These are phyloP conservation scores for Diplolepis rosae DNA, from an alignment of 2,888 invertebrate species.

Conservation along the genomic window DNA sequence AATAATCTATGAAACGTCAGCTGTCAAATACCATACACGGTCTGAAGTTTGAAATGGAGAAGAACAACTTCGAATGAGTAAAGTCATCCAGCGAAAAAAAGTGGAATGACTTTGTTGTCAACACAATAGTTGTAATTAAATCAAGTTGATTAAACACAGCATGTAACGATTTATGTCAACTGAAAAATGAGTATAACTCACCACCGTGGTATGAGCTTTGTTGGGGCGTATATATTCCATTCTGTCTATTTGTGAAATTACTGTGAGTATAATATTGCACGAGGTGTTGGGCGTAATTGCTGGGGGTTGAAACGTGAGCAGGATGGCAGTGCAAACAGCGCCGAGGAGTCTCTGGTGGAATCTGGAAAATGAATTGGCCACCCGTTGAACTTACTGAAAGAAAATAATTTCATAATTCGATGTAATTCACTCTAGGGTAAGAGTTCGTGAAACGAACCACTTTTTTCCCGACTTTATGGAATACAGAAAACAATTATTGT, in stretches of 20 bases:
- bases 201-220: conserved; percentile 69
- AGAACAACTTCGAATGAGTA: too few species aligned
- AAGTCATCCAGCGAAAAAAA: too few species aligned
- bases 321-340: conserved; percentile 69
- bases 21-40: too few species aligned
- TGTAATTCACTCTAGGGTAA: conserved; percentile 8
- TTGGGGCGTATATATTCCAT: conserved; percentile 64
- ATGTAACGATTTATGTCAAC: conserved; percentile 14
- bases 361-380: conserved; percentile 49
- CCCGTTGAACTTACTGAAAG: not conserved
- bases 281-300: conserved; percentile 61
- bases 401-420: conserved; percentile 18
- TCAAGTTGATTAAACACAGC: too few species aligned
- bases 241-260: conserved; percentile 63
- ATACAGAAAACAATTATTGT: too few species aligned
- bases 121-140: too few species aligned
- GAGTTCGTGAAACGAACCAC: too few species aligned
- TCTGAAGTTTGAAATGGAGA: too few species aligned
- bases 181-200: conserved; percentile 51
- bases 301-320: conserved; percentile 62
- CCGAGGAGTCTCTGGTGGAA: conserved; percentile 60
- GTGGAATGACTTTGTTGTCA: too few species aligned
- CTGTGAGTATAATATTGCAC: conserved; percentile 68
- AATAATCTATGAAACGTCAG: too few species aligned
- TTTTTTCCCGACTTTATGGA: too few species aligned